Evolutionary conservation across 1,140 invertebrate species (phyloP).

Genomic region (Plectrocnemia conspersa): DNA sequence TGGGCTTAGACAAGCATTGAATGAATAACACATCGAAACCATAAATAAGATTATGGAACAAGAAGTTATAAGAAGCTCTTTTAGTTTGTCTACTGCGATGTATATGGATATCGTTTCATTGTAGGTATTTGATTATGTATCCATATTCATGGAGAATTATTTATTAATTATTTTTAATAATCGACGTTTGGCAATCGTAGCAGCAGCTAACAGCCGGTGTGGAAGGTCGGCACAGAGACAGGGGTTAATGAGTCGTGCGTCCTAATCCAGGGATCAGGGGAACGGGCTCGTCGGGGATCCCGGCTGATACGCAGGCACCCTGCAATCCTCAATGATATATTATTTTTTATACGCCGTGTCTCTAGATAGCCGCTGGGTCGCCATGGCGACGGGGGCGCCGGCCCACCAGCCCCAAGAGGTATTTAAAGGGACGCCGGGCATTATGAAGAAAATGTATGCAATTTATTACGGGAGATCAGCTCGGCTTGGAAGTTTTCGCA

Average conservation of each 20-base stretch:
- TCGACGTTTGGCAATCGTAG: conserved; percentile 27
- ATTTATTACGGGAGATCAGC: conserved; percentile 23
- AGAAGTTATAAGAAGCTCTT: too few species aligned
- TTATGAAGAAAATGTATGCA: conserved; percentile 24
- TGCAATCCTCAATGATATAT: conserved; percentile 37
- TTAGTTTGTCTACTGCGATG: too few species aligned
- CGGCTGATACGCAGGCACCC: conserved; percentile 29
- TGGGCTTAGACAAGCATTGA: too few species aligned
- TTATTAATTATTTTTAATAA: too few species aligned
- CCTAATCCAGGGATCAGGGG: conserved; percentile 35
- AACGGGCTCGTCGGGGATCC: conserved; percentile 31
- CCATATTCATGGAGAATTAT: too few species aligned
- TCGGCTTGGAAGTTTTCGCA: too few species aligned
- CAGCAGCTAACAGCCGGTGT: conserved; percentile 16
- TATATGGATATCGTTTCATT: too few species aligned
- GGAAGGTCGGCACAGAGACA: conserved; percentile 31
- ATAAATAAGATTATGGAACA: too few species aligned
- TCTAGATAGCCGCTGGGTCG: conserved; percentile 28
- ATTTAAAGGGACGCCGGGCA: conserved; percentile 21
- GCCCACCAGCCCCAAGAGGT: conserved; percentile 11
- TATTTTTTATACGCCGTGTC: conserved; percentile 35
- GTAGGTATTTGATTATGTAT: too few species aligned
- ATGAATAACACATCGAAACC: too few species aligned
- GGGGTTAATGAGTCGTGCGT: conserved; percentile 36
- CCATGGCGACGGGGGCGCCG: conserved; percentile 9